Conservation (phyloP, 2,888 invertebrate species). For the Dorcus parallelipipedus region DNA sequence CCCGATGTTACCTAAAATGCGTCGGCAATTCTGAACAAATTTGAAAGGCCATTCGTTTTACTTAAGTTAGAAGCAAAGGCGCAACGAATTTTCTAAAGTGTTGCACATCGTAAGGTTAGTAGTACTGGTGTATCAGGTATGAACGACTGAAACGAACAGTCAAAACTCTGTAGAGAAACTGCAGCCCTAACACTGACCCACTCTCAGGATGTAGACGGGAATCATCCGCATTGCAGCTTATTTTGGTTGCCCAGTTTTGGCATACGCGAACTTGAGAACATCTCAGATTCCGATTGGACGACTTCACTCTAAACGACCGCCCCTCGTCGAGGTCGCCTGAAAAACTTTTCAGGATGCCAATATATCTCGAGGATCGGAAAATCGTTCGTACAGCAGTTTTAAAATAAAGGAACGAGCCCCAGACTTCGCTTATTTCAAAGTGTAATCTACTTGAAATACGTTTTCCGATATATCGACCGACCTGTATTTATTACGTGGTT, state of each 20-base stretch:
- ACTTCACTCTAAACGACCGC: slow-evolving; percentile 17
- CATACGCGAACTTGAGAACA: slow-evolving; percentile 18
- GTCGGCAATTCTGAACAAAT: not conserved
- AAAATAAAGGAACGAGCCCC: too few species aligned
- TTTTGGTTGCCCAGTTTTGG: slow-evolving; percentile 31
- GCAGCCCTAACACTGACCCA: slow-evolving; percentile 23
- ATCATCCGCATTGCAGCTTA: slow-evolving; percentile 41
- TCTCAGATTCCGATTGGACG: slow-evolving; percentile 26
- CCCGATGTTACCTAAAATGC: slow-evolving; percentile 6
- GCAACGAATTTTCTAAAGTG: not conserved
- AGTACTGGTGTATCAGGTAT: not conserved
- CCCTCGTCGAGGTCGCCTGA: slow-evolving; percentile 10
- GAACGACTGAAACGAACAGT: slow-evolving; percentile 8
- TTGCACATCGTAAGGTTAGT: not conserved
- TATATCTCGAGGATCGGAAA: too few species aligned
- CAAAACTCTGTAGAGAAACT: slow-evolving; percentile 26
- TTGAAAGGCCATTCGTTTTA: not conserved
- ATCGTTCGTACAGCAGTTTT: too few species aligned
- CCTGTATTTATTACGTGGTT: too few species aligned
- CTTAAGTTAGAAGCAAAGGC: not conserved
- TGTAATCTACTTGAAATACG: too few species aligned
- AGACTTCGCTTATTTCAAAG: too few species aligned
- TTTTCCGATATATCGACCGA: too few species aligned
- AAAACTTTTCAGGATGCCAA: too few species aligned
- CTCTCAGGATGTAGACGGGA: slow-evolving; percentile 30